Evolutionary conservation across 2,113 vertebrate genomes (phyloP).

Genomic region (Illadopsis cleaveri): DNA sequence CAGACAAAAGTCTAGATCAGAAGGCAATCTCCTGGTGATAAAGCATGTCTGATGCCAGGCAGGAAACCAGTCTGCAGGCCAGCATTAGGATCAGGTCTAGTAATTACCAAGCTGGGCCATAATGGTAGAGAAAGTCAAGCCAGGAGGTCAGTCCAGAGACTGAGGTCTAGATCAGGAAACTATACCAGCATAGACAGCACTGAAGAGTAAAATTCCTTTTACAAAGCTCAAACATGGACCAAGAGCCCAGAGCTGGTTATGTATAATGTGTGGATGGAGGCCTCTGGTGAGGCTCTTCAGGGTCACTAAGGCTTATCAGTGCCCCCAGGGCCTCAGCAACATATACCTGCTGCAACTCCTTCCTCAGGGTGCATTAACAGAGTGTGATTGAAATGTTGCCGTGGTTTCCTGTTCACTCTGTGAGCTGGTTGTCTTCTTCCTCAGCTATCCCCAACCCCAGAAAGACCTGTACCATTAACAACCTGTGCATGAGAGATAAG

Average conservation of each 20-base stretch:
- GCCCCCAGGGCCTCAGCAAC: neutral
- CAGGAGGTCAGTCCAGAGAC: accelerated
- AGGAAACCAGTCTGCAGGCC: neutral
- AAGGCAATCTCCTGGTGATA: neutral
- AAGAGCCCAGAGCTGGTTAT: accelerated
- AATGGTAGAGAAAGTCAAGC: accelerated
- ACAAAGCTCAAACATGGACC: accelerated
- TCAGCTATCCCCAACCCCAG: accelerated
- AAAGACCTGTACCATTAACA: neutral
- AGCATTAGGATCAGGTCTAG: neutral
- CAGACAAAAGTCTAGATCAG: neutral
- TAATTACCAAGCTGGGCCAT: accelerated
- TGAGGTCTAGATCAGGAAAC: neutral
- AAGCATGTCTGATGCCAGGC: neutral
- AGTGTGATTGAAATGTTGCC: neutral
- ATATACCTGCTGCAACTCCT: neutral
- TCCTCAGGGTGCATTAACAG: neutral
- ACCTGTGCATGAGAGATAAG: neutral
- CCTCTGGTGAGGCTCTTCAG: neutral
- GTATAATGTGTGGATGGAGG: neutral
- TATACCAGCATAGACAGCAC: accelerated
- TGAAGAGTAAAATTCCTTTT: accelerated
- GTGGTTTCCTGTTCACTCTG: neutral
- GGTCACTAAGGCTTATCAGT: neutral
- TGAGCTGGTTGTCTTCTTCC: neutral